Percentiles rank a stretch among this genome's conserved stretches.
These are phyloP conservation scores for Pungitius pungitius DNA, from an alignment of 2,113 vertebrate genomes.

Conservation along the genomic window DNA sequence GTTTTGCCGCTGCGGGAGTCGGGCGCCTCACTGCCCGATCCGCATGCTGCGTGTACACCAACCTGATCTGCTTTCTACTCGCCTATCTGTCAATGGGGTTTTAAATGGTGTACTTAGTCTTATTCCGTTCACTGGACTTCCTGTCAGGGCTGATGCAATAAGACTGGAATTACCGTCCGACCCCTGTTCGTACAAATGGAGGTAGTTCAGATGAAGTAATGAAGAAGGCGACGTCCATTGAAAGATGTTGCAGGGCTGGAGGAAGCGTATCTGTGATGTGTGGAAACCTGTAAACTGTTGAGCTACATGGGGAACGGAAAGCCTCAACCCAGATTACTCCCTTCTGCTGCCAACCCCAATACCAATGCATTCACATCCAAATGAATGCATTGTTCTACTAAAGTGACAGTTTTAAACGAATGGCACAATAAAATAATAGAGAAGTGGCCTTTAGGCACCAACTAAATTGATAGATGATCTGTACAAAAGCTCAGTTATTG, in stretches of 20 bases:
- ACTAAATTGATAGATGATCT: neutral
- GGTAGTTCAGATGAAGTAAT: slow-evolving; percentile 48
- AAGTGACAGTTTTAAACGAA: neutral
- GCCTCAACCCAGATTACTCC: slow-evolving; percentile 9
- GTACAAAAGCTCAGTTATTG: neutral
- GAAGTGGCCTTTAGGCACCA: neutral
- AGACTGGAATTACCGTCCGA: slow-evolving; percentile 65
- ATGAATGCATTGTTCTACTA: neutral
- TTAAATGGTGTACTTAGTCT: slow-evolving; percentile 67
- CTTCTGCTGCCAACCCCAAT: neutral
- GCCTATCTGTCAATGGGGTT: slow-evolving; percentile 56
- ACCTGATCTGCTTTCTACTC: slow-evolving; percentile 40
- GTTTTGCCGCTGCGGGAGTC: slow-evolving; percentile 5
- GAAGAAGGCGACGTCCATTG: slow-evolving; percentile 40
- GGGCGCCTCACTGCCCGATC: slow-evolving; percentile 10
- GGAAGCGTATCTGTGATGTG: slow-evolving; percentile 9
- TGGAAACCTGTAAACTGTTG: slow-evolving; percentile 13
- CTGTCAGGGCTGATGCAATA: slow-evolving; percentile 65
- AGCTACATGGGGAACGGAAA: slow-evolving; percentile 33
- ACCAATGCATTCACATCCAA: neutral
- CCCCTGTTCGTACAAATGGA: slow-evolving; percentile 54
- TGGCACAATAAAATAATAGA: neutral
- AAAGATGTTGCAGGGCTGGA: slow-evolving; percentile 27
- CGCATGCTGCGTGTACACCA: neutral
- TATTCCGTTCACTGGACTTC: slow-evolving; percentile 66